These are phyloP conservation scores for Venturia canescens DNA, from an alignment of 1,140 invertebrate genomes.

Conservation along the genomic window DNA sequence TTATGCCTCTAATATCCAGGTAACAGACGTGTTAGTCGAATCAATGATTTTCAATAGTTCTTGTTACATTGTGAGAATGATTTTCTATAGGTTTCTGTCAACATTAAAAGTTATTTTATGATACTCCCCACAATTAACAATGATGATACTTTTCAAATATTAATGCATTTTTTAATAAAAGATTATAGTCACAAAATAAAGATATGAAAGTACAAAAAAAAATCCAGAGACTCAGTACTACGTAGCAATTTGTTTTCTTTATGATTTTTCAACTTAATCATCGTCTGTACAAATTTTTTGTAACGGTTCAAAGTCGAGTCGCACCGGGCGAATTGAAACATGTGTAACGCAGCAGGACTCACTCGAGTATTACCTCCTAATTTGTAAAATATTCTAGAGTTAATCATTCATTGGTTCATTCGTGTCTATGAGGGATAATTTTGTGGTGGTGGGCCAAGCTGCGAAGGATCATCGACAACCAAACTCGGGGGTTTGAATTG, in stretches of 20 bases:
- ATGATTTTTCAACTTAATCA: conserved; percentile 56
- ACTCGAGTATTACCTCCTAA: conserved; percentile 56
- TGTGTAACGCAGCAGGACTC: neutral
- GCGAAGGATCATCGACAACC: conserved; percentile 84
- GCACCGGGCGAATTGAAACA: neutral
- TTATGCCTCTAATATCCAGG: too few relatives aligned
- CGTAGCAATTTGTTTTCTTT: conserved; percentile 51
- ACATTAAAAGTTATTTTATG: too few relatives aligned
- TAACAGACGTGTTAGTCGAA: too few relatives aligned
- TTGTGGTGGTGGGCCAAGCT: conserved; percentile 76
- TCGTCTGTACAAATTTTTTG: conserved; percentile 62
- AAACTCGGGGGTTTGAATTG: conserved; percentile 90
- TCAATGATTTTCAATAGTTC: too few relatives aligned
- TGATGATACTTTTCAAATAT: too few relatives aligned
- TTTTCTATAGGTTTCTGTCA: too few relatives aligned
- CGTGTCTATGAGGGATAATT: conserved; percentile 62
- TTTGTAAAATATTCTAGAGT: conserved; percentile 54
- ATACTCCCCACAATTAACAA: too few relatives aligned
- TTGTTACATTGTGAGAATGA: too few relatives aligned
- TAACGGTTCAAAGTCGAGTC: neutral
- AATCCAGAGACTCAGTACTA: too few relatives aligned
- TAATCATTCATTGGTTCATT: conserved; percentile 7
- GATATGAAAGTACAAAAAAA: too few relatives aligned
- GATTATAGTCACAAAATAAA: too few relatives aligned
- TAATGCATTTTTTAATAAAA: too few relatives aligned